Evolutionary conservation across 2,888 invertebrate genomes (phyloP).

Genomic region (Mythimna pallens): DNA sequence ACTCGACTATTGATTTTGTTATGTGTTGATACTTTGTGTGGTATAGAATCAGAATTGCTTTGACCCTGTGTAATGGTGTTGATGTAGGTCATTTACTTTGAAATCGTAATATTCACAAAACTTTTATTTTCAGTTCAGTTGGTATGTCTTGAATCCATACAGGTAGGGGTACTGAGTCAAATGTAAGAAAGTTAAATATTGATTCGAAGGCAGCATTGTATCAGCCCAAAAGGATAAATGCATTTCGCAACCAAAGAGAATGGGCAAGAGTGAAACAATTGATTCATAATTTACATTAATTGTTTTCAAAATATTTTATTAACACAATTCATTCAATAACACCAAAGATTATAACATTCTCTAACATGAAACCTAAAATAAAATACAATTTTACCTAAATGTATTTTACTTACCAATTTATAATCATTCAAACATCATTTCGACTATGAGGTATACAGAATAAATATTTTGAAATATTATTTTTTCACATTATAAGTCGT

Average conservation of each 20-base stretch:
- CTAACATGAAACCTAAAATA: conserved; percentile 91
- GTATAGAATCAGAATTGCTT: neutral
- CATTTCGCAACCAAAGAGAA: conserved; percentile 35
- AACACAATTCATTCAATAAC: conserved; percentile 92
- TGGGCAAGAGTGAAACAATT: conserved; percentile 80
- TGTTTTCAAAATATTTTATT: conserved; percentile 91
- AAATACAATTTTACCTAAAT: conserved; percentile 89
- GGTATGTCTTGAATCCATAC: neutral
- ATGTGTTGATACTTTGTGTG: neutral
- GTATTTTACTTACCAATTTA: conserved; percentile 89
- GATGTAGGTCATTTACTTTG: conserved; percentile 11
- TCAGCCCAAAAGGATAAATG: conserved; percentile 24
- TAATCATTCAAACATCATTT: conserved; percentile 90
- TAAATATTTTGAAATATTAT: conserved; percentile 85
- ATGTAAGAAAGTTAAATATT: neutral
- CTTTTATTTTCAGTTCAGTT: neutral
- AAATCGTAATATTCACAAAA: conserved; percentile 7
- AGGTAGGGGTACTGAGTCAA: too few relatives aligned
- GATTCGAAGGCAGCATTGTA: conserved; percentile 40
- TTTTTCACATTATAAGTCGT: conserved; percentile 80
- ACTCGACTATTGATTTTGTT: neutral
- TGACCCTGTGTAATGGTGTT: neutral
- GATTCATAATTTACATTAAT: conserved; percentile 86
- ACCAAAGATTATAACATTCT: conserved; percentile 91
- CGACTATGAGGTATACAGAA: conserved; percentile 90